Conservation (phyloP, 2,888 invertebrate genomes). For the Frankliniella fusca region DNA sequence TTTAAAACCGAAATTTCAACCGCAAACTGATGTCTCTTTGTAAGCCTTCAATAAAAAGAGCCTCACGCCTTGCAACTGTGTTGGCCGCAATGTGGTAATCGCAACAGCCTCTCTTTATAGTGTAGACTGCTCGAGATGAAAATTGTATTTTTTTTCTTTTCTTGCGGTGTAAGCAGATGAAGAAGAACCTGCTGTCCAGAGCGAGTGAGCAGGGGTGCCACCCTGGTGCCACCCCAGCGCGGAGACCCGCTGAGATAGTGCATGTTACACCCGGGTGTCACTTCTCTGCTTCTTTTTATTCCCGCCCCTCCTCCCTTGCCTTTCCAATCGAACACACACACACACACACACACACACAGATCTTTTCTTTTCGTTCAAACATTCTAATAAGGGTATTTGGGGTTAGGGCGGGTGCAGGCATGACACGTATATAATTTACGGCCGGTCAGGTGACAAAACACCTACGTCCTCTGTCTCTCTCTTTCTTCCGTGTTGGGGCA, state of each 20-base stretch:
- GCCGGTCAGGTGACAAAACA: conserved; percentile 14
- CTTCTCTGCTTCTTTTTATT: background rate
- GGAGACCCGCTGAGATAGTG: background rate
- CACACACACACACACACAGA: background rate
- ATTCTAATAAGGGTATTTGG: conserved; percentile 25
- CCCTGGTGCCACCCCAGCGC: background rate
- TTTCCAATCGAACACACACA: background rate
- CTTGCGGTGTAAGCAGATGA: background rate
- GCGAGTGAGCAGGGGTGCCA: background rate
- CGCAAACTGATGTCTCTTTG: background rate
- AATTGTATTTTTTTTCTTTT: too few species aligned
- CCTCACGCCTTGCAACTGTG: background rate
- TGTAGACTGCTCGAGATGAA: too few species aligned
- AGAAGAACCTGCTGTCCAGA: conserved; percentile 9
- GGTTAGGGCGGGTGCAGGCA: background rate
- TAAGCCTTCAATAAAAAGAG: background rate
- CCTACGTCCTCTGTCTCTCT: background rate
- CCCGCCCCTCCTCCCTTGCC: background rate
- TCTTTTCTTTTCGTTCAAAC: conserved; percentile 20
- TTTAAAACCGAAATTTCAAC: too few species aligned
- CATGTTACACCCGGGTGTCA: conserved; percentile 8
- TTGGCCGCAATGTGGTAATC: too few species aligned
- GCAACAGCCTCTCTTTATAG: too few species aligned
- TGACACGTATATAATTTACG: background rate
- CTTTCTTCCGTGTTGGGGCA: background rate